Evolutionary conservation across 2,888 invertebrate genomes (phyloP), one percentile per base, ranked within the genome.

Genomic region (Cryptocephalus primarius): DNA sequence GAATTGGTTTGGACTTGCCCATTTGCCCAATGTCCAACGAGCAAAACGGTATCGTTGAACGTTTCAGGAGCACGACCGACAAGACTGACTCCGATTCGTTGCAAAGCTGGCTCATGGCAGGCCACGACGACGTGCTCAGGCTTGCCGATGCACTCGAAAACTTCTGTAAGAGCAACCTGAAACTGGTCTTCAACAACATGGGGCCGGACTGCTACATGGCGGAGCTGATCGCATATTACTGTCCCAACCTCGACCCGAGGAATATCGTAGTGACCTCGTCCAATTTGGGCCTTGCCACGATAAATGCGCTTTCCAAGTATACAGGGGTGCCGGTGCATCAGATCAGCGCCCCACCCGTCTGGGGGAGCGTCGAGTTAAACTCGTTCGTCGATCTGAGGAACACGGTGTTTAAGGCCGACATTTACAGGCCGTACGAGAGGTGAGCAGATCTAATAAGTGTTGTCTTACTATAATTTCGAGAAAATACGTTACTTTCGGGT

Each of bases 341-440:
- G 55, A 72, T 80, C 56, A 73, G 74, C 58, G 77, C 76, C 46
- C 77, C 80, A 8, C 78, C 80, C 32, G 79, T 81, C 6, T 81
- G 80, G 80, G 81, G 81, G 8, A 80, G 76, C 54, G 68, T 77
- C 32, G 79, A 78, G 10, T 61, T 76, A 14, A 76, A 75, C 56
- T 72, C 75, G 33, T 70, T 76, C 46, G 71, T 79, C 8, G 80
- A 80, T 60, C 60, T 77, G 11, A 66, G 64, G 47, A 75, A 73
- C 39, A 74, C 74, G n/a, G 58, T 77, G 42, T 75, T 78, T 55
- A 73, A 70, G 58, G 74, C 74, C 48, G 68, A 76, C 52, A 63
- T 72, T 36, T 74, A 74, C 58, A 64, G 71, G 50, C 77, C 79
- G 0, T 75, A 74, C 54, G 44, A 71, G 49, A n/a, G 36, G 22